Conservation (phyloP, 2,797 vertebrate species). For the Bradypus variegatus region DNA sequence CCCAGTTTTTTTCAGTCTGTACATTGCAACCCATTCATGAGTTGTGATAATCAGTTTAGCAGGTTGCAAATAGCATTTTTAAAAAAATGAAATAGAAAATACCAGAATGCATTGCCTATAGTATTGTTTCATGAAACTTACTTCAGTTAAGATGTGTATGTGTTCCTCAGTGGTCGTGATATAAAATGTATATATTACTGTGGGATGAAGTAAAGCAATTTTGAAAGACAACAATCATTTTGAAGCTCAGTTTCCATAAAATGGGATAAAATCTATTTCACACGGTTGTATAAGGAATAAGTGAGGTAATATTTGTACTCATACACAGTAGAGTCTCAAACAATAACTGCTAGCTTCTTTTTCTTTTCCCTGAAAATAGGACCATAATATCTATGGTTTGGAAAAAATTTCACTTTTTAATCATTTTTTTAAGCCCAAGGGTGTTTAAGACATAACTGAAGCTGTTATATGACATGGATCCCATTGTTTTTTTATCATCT, state of each 20-base stretch:
- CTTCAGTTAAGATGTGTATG: background rate
- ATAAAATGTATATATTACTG: constrained; percentile 25
- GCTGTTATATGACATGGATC: background rate
- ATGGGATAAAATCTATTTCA: constrained; percentile 11
- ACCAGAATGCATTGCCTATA: background rate
- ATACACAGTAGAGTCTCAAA: background rate
- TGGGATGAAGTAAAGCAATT: constrained; percentile 14
- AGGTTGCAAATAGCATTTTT: background rate
- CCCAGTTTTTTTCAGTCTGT: background rate
- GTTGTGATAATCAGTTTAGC: background rate
- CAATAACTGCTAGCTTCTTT: background rate
- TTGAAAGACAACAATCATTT: background rate
- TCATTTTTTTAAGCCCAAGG: constrained; percentile 1
- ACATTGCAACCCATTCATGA: background rate
- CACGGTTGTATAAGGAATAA: background rate
- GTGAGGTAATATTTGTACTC: constrained; percentile 2
- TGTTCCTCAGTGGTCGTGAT: background rate
- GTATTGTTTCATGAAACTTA: constrained; percentile 23
- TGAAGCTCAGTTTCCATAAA: constrained; percentile 20
- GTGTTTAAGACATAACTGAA: background rate
- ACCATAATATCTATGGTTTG: background rate
- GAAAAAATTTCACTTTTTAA: background rate
- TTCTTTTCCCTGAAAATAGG: background rate
- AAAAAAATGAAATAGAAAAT: constrained; percentile 1
- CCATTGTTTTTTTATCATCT: background rate